phyloP scores from a whole-genome alignment of 2,113 vertebrate genomes.

The Anguilla rostrata region DNA sequence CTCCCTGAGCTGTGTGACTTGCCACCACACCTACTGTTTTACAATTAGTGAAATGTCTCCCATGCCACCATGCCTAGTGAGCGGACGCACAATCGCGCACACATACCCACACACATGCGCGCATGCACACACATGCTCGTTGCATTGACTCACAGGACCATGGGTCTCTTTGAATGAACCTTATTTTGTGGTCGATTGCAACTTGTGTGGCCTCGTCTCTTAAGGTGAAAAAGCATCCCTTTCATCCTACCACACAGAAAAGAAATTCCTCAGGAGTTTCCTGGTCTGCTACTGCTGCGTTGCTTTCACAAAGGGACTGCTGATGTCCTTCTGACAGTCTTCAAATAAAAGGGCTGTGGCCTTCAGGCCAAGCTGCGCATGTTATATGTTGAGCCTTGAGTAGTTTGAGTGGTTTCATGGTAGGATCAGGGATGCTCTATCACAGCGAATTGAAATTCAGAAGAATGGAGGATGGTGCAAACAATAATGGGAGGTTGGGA shows the following conservation, averaged over 20 bases:
- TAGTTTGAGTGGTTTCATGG: neutral
- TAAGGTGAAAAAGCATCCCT: neutral
- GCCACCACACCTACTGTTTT: slow-evolving; percentile 18
- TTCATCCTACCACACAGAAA: neutral
- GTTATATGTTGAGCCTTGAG: neutral
- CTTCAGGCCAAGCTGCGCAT: neutral
- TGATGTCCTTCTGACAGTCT: neutral
- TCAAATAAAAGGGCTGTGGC: neutral
- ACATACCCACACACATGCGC: neutral
- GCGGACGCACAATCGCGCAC: neutral
- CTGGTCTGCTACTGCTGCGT: neutral
- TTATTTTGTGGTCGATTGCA: neutral
- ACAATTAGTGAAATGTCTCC: slow-evolving; percentile 21
- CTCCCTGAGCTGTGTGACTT: slow-evolving; percentile 12
- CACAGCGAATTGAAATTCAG: neutral
- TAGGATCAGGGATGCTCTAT: neutral
- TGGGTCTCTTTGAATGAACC: neutral
- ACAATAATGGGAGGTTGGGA: neutral
- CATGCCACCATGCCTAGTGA: slow-evolving; percentile 1
- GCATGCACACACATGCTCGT: neutral
- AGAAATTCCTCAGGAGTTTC: neutral
- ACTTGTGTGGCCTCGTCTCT: neutral
- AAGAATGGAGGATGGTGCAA: neutral
- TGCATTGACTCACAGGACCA: neutral
- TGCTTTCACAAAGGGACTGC: neutral